These are phyloP conservation scores for Lepus americanus DNA, from an alignment of 2,113 vertebrate species.

Conservation along the genomic window DNA sequence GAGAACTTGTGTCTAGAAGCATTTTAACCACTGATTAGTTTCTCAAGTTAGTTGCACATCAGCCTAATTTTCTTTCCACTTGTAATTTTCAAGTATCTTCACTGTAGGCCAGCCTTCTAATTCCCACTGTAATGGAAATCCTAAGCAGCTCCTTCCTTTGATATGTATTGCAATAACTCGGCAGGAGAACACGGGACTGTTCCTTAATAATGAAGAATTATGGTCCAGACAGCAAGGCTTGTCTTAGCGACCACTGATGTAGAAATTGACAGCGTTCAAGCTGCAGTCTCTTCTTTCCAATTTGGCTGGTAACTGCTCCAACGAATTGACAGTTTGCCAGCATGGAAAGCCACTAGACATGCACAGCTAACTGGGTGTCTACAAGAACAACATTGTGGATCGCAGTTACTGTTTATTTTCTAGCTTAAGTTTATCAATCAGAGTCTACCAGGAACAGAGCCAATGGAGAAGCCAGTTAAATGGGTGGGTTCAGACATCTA, in stretches of 20 bases:
- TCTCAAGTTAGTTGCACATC: constrained; percentile 72
- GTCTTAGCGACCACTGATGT: constrained; percentile 72
- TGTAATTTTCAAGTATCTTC: constrained; percentile 72
- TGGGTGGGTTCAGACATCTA: constrained; percentile 2
- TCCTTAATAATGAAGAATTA: constrained; percentile 71
- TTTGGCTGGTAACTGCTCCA: constrained; percentile 65
- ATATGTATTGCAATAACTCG: constrained; percentile 55
- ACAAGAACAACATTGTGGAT: constrained; percentile 49
- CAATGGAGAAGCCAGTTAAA: not conserved
- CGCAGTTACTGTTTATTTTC: constrained; percentile 76
- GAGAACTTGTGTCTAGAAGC: constrained; percentile 64
- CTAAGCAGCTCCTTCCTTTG: constrained; percentile 65
- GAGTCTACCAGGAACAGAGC: constrained; percentile 49
- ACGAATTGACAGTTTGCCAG: constrained; percentile 77
- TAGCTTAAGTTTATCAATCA: constrained; percentile 72
- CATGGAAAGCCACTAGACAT: constrained; percentile 74
- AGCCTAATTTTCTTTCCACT: constrained; percentile 74
- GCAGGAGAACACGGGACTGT: constrained; percentile 42
- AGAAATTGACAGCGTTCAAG: constrained; percentile 79
- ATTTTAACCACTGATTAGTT: constrained; percentile 74
- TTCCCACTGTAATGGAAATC: constrained; percentile 65
- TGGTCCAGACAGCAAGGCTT: constrained; percentile 47
- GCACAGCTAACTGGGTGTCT: constrained; percentile 63
- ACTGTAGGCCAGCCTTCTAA: constrained; percentile 58
- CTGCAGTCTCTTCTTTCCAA: constrained; percentile 52